A percentile compares a stretch with the other conserved stretches of the same genome.
phyloP scores from a whole-genome alignment of 1,140 invertebrate genomes.

The Brachionus rotundiformis region DNA sequence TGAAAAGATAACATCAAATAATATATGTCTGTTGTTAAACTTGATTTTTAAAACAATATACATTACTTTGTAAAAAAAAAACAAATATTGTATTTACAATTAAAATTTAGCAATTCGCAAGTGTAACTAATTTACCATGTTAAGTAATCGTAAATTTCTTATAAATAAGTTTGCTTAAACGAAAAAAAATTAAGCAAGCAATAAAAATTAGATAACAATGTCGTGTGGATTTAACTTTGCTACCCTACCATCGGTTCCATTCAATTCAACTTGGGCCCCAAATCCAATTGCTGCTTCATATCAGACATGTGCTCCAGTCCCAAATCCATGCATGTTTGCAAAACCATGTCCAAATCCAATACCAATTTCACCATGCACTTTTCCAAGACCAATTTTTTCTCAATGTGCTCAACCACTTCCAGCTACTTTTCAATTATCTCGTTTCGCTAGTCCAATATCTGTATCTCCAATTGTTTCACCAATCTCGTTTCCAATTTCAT shows the following conservation, averaged over 20 bases:
- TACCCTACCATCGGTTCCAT: not conserved
- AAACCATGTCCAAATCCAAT: not conserved
- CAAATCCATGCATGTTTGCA: not conserved
- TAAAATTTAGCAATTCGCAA: not conserved
- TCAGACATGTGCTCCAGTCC: not conserved
- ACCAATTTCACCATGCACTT: not conserved
- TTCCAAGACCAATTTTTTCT: not conserved
- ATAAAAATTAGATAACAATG: slow-evolving; percentile 14
- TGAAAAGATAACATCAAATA: not conserved
- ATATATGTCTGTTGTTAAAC: not conserved
- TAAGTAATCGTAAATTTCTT: not conserved
- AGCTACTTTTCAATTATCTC: not conserved
- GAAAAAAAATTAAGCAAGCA: slow-evolving; percentile 22
- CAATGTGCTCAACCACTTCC: not conserved
- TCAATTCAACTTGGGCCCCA: not conserved
- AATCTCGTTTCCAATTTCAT: not conserved
- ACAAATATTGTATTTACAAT: not conserved
- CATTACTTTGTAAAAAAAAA: not conserved
- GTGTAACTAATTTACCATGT: not conserved
- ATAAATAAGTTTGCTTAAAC: not conserved
- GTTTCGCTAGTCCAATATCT: not conserved
- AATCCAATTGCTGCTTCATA: slow-evolving; percentile 23
- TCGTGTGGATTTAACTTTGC: not conserved
- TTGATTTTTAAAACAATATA: not conserved
- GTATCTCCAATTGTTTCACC: not conserved